phyloP scores from a whole-genome alignment of 1,140 invertebrate species.

The Cheumatopsyche charites region DNA sequence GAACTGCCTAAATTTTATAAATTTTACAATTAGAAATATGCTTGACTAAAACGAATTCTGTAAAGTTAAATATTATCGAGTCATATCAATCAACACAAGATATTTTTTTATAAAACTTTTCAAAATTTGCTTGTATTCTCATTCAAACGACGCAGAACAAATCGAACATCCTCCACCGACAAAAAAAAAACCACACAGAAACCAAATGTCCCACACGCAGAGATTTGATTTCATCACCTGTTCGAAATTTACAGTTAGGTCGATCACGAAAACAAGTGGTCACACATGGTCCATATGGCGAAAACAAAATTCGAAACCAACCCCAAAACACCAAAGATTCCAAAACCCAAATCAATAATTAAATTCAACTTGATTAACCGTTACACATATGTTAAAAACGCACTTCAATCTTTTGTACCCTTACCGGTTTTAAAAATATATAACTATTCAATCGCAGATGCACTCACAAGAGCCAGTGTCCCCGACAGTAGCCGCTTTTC shows the following conservation, averaged over 20 bases:
- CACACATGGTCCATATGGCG: neutral
- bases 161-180: constrained; percentile 4
- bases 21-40: too few species aligned
- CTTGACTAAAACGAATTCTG: too few species aligned
- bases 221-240: constrained; percentile 31
- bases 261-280: neutral
- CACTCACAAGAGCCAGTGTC: constrained; percentile 40
- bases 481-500: constrained; percentile 25
- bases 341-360: too few species aligned
- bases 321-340: too few species aligned
- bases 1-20: too few species aligned
- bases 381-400: constrained; percentile 30
- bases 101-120: too few species aligned
- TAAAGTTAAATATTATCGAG: too few species aligned
- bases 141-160: constrained; percentile 1
- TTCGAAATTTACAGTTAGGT: constrained; percentile 29
- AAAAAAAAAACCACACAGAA: neutral
- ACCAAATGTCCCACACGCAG: constrained; percentile 16
- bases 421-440: constrained; percentile 21
- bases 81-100: too few species aligned
- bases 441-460: constrained; percentile 32
- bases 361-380: too few species aligned
- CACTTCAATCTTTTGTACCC: constrained; percentile 45
- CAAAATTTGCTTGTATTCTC: neutral
- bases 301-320: too few species aligned